Evolutionary conservation across 2,113 vertebrate genomes (phyloP), one percentile per base, ranked within the genome.

Genomic region (Neogobius melanostomus): DNA sequence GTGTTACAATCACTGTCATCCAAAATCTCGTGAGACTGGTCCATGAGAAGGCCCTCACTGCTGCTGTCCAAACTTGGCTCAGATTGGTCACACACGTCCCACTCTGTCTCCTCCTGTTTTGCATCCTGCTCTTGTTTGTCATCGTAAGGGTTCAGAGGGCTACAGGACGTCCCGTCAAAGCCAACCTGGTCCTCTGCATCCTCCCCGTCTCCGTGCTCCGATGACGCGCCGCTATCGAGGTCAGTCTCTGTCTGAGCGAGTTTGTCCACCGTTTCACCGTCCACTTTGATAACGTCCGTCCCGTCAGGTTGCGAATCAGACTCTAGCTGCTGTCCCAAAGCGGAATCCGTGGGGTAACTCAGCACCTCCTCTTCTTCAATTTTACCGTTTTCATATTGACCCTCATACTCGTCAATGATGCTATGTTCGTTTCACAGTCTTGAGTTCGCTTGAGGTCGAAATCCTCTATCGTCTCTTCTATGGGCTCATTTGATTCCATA

Each of bases 271-370:
- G 2, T 5, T 1, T 82, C 88, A 77, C 66, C 76, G 63, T 88
- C 86, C 43, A 74, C 53, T 14, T 81, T 87, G 50, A 71, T 77
- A 16, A 80, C 42, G 11, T 88, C 83, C 1, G 82, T 90, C 66
- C 65, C 66, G 81, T 92, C 88, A 0, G 72, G 87, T 1, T 86
- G 90, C 52, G 85, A 91, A 70, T 92, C 90, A 0, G 92, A 93
- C 71, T 92, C 90, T 21, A 83, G 75, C 36, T 82, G 82, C 45
- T 68, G 85, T 49, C 87, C 82, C 0, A 88, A 74, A 76, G 88
- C 85, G 28, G 86, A 87, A 74, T 91, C 88, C 47, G 86, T 82
- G 11, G 73, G 81, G 67, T 17, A 87, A 74, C 87, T 89, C 5
- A 61, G 1, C n/a, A 6, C 56, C 52, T 89, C 81, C 8, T 90